Percentiles rank a stretch among this genome's conserved stretches.
Conservation (phyloP, 2,888 invertebrate species). For the Operophtera brumata region DNA sequence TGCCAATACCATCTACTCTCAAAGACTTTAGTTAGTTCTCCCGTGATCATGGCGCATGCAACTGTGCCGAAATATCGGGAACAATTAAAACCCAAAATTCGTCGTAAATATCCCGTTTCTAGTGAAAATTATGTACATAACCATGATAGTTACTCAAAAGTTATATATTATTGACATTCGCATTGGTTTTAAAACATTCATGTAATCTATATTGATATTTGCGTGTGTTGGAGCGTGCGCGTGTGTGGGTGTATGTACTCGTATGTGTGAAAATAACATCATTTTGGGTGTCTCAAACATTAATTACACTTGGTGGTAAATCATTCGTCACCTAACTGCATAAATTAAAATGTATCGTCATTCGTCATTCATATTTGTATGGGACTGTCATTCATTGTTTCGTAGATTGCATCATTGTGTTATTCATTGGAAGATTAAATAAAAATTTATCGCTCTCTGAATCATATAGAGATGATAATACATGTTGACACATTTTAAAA, state of each 20-base stretch:
- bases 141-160: no score
- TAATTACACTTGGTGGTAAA: not conserved
- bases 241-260: not conserved
- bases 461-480: constrained; percentile 8
- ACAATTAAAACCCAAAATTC: no score
- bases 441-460: constrained; percentile 3
- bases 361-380: constrained; percentile 40
- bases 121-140: no score
- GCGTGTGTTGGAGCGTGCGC: constrained; percentile 3
- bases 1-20: no score
- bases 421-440: constrained; percentile 51
- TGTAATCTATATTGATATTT: not conserved
- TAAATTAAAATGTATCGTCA: constrained; percentile 24
- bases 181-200: not conserved
- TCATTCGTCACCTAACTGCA: constrained; percentile 5
- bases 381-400: constrained; percentile 50
- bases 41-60: no score
- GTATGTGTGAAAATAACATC: constrained; percentile 4
- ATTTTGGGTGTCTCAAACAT: constrained; percentile 5
- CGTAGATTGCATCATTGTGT: constrained; percentile 48
- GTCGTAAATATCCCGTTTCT: no score
- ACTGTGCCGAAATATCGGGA: no score
- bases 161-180: no score
- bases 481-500: not conserved
- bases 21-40: no score